phyloP scores from a whole-genome alignment of 2,888 invertebrate genomes.

The Ophion ventricosus region DNA sequence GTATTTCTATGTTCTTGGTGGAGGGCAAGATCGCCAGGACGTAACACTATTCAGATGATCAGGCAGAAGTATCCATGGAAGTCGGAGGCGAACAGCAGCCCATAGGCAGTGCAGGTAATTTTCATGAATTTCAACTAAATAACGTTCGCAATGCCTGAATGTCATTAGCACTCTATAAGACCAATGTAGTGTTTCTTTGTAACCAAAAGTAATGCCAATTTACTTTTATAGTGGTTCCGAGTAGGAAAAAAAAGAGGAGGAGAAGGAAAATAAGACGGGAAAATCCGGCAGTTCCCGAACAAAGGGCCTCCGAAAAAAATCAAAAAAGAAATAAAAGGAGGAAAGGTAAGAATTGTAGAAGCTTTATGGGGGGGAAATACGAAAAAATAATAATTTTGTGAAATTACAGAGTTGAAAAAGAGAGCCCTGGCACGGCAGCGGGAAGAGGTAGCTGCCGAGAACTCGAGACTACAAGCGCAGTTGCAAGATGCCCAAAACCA shows the following conservation, averaged over 20 bases:
- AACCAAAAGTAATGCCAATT: background rate
- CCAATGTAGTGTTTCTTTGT: background rate
- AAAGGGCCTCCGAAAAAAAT: conserved; percentile 8
- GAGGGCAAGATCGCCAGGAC: too few species aligned
- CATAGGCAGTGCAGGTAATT: conserved; percentile 10
- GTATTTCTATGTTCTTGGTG: too few species aligned
- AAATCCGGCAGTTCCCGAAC: background rate
- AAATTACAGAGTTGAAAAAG: too few species aligned
- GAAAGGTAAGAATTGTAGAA: too few species aligned
- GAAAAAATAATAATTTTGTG: too few species aligned
- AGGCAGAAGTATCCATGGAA: background rate
- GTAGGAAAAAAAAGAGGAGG: background rate
- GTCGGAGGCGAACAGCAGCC: conserved; percentile 5
- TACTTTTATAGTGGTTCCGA: background rate
- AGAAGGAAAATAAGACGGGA: background rate
- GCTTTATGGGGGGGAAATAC: too few species aligned
- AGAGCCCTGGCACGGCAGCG: too few species aligned
- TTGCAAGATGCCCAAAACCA: too few species aligned
- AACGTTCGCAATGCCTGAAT: conserved; percentile 4
- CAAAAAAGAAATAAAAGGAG: too few species aligned
- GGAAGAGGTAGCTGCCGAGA: too few species aligned
- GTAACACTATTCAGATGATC: too few species aligned
- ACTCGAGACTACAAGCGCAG: too few species aligned
- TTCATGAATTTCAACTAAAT: conserved; percentile 9
- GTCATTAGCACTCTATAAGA: background rate